Base-by-base conservation (phyloP, 1,140 invertebrate genomes). In the Zaprionus nigranus region DNA sequence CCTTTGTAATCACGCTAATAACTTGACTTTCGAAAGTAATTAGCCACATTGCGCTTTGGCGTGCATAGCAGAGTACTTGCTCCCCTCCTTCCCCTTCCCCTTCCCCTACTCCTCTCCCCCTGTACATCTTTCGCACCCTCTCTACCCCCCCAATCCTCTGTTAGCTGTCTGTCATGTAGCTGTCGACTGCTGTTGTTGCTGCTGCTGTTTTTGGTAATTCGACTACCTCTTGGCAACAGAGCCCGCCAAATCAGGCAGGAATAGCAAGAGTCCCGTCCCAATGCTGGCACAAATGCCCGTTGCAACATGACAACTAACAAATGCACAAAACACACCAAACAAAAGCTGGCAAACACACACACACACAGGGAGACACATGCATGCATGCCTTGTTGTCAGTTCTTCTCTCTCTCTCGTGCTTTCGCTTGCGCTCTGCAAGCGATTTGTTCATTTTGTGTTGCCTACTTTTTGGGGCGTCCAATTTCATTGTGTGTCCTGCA, bases 1-100 rank as follows among this genome's bases (percentile, higher is more conserved):
- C 86, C 79, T 90, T 86, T 90, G 85, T 90, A 90, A 90, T 90
- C 86, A 86, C 85, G 85, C 86, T 90, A 90, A 90, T 90, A 90
- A 90, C 85, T 90, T 90, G 85, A 85, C 86, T 90, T 90, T 82
- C 86, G 79, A 82, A 90, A 90, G 86, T 90, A 90, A 90, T 90
- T 90, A 90, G 86, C 86, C 86, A 86, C 86, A 90, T 82, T 81
- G 78, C 85, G 84, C 84, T 78, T 68, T 78, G 30, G 73, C 53
- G 53, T 70, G 73, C 67, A 70, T 70, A 17, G 53, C 54, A 46
- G 53, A 46, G 40, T 9, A 46, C 38, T 40, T 40, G 40, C 40
- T n/a, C 2, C 7, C 54, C n/a, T n/a, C n/a, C n/a, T n/a, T n/a
- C n/a, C n/a, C n/a, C n/a, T n/a, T n/a, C n/a, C n/a, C n/a, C n/a